Evolutionary conservation across 2,113 vertebrate genomes (phyloP).

Genomic region (Cyanocitta stelleri): DNA sequence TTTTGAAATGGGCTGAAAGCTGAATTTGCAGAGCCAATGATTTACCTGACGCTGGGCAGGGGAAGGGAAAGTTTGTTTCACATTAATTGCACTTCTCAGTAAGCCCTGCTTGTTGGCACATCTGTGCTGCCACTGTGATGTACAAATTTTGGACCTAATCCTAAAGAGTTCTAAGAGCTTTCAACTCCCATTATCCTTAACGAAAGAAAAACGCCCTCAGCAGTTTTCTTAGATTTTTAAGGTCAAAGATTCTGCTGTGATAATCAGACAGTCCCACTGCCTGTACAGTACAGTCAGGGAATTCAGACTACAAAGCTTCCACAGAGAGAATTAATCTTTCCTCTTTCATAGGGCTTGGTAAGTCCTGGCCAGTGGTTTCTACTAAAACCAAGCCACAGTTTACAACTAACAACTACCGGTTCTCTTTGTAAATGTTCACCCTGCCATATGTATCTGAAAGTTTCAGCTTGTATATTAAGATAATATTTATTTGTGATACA

Average conservation of each 20-base stretch:
- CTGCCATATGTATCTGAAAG: neutral
- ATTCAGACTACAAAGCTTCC: neutral
- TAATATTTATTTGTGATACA: neutral
- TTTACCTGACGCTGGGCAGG: constrained; percentile 42
- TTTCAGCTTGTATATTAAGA: neutral
- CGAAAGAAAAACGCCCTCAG: neutral
- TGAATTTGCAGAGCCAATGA: constrained; percentile 62
- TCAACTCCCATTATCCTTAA: constrained; percentile 42
- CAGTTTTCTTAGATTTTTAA: constrained; percentile 5
- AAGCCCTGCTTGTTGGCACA: neutral
- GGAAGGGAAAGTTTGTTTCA: constrained; percentile 73
- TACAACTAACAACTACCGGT: neutral
- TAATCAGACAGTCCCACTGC: neutral
- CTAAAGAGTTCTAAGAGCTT: constrained; percentile 41
- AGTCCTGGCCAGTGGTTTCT: neutral
- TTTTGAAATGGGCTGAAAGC: constrained; percentile 64
- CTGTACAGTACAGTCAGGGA: neutral
- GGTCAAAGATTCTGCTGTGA: neutral
- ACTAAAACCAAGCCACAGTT: neutral
- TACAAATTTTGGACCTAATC: constrained; percentile 15
- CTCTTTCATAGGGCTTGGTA: neutral
- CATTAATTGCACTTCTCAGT: constrained; percentile 35
- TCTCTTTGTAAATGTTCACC: neutral
- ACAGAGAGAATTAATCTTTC: neutral
- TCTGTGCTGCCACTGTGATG: neutral